phyloP scores from a whole-genome alignment of 2,797 vertebrate species.

The Myotis findleyi region DNA sequence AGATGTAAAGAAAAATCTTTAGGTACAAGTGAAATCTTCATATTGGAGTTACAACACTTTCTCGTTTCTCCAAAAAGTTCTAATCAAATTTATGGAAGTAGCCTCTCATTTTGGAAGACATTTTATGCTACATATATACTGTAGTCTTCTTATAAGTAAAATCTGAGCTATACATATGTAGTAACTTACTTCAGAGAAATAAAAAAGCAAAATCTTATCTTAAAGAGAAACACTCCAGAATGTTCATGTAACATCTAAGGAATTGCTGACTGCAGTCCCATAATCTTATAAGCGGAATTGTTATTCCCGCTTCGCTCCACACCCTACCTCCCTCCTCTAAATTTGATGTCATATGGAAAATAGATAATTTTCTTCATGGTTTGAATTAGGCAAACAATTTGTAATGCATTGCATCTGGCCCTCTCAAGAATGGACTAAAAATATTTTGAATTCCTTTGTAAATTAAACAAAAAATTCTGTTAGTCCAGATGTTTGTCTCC shows the following conservation, averaged over 20 bases:
- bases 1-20: background rate
- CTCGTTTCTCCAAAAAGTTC: slow-evolving; percentile 9
- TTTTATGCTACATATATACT: background rate
- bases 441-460: slow-evolving; percentile 77
- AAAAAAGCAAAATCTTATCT: slow-evolving; percentile 24
- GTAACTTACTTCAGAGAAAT: slow-evolving; percentile 15
- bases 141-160: slow-evolving; percentile 11
- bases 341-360: slow-evolving; percentile 62
- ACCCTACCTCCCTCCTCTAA: background rate
- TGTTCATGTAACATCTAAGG: background rate
- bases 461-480: slow-evolving; percentile 73
- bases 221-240: background rate
- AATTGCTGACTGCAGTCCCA: background rate
- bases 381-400: slow-evolving; percentile 75
- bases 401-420: slow-evolving; percentile 70
- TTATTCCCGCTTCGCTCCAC: background rate
- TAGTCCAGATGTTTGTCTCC: slow-evolving; percentile 74
- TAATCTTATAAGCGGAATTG: background rate
- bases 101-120: background rate
- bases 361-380: slow-evolving; percentile 76
- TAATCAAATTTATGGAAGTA: slow-evolving; percentile 27
- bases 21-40: background rate
- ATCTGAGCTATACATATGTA: background rate
- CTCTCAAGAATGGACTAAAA: slow-evolving; percentile 65
- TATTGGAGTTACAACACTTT: background rate